Conservation (phyloP, 2,797 vertebrate species). For the Diplodus puntazzo region DNA sequence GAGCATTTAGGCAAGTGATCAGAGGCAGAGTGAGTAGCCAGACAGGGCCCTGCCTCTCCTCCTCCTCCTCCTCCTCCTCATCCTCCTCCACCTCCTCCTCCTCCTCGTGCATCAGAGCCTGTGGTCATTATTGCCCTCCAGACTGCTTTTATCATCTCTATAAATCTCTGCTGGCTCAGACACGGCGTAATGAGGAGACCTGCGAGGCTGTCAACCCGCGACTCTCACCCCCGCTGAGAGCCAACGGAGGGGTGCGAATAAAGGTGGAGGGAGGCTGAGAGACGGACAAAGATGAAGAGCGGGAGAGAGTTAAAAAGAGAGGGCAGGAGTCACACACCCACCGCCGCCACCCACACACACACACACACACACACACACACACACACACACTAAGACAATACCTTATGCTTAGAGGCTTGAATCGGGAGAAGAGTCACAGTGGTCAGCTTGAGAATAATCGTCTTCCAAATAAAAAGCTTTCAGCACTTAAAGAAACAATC, state of each 20-base stretch:
- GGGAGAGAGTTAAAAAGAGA: constrained; percentile 36
- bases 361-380: neutral
- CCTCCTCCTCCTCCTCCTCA: constrained; percentile 12
- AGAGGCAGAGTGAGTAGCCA: constrained; percentile 28
- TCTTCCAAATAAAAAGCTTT: constrained; percentile 30
- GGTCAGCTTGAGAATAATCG: constrained; percentile 18
- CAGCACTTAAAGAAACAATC: constrained; percentile 1
- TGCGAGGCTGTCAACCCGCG: constrained; percentile 69
- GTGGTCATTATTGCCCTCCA: constrained; percentile 80
- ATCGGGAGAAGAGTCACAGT: constrained; percentile 6
- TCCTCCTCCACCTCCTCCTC: constrained; percentile 22
- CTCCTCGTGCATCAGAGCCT: constrained; percentile 55
- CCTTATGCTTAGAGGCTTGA: constrained; percentile 22
- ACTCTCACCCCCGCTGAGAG: constrained; percentile 63
- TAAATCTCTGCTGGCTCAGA: constrained; percentile 80
- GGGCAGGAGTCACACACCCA: constrained; percentile 25
- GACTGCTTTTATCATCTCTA: constrained; percentile 81
- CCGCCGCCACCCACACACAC: neutral
- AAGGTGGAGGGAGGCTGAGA: constrained; percentile 41
- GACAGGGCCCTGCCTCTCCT: constrained; percentile 25
- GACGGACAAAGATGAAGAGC: constrained; percentile 32
- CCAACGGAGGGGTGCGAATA: constrained; percentile 21
- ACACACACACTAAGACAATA: neutral
- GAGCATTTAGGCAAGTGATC: constrained; percentile 33
- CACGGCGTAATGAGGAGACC: constrained; percentile 75